These are phyloP conservation scores for Dyspetes luteomarginatus DNA, from an alignment of 2,888 invertebrate species.

Conservation along the genomic window DNA sequence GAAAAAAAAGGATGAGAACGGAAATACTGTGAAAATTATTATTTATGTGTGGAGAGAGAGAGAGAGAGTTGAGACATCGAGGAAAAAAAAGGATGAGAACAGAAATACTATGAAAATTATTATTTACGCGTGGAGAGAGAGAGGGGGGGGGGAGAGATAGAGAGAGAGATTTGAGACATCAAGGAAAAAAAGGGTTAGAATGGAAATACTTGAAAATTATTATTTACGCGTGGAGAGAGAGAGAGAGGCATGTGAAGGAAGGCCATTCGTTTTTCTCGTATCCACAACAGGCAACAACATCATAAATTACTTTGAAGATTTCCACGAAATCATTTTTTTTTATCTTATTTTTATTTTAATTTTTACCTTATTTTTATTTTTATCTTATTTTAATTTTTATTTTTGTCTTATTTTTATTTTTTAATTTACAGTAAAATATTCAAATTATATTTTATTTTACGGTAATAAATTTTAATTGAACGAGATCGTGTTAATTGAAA, in stretches of 20 bases:
- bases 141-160: constrained; percentile 48
- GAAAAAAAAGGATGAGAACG: constrained; percentile 36
- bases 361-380: not conserved
- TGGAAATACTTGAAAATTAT: constrained; percentile 30
- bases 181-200: constrained; percentile 30
- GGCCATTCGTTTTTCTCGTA: constrained; percentile 29
- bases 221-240: constrained; percentile 52
- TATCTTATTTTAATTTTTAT: too few species aligned
- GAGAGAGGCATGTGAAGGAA: constrained; percentile 53
- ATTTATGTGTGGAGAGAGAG: constrained; percentile 12
- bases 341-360: not conserved
- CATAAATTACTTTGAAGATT: not conserved
- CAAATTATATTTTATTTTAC: too few species aligned
- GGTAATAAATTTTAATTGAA: too few species aligned
- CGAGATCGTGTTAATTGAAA: too few species aligned
- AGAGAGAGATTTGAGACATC: constrained; percentile 52
- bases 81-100: constrained; percentile 35
- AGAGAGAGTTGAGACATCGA: constrained; percentile 45
- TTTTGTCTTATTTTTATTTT: too few species aligned
- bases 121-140: constrained; percentile 52
- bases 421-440: too few species aligned
- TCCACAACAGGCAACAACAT: not conserved
- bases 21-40: constrained; percentile 23
- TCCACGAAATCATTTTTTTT: not conserved
- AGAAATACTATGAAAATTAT: constrained; percentile 27